phyloP scores from a whole-genome alignment of 1,140 invertebrate species.

The Xylocopa sonorina region DNA sequence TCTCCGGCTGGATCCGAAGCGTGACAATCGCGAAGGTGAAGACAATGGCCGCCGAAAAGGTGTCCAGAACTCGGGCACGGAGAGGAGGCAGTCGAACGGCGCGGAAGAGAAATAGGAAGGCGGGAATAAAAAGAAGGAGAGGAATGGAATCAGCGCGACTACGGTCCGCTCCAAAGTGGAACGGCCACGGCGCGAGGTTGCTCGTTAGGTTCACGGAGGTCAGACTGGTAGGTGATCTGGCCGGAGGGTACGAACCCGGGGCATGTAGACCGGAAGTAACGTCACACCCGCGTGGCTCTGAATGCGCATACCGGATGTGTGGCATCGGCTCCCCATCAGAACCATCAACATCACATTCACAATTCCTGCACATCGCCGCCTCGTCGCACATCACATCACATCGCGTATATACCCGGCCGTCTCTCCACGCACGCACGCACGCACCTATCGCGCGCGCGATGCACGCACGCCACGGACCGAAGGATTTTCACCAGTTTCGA shows the following conservation, averaged over 20 bases:
- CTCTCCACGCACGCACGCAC: background rate
- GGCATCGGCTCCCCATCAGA: conserved; percentile 82
- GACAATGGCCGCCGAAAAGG: too few species aligned
- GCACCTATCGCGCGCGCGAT: background rate
- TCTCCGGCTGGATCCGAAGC: too few species aligned
- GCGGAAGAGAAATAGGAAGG: background rate
- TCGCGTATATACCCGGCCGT: conserved; percentile 49
- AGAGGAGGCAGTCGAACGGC: background rate
- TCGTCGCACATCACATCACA: conserved; percentile 74
- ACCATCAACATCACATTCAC: conserved; percentile 80
- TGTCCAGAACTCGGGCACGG: too few species aligned
- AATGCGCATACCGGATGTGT: conserved; percentile 83
- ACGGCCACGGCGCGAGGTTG: conserved; percentile 52
- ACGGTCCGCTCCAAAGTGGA: conserved; percentile 36
- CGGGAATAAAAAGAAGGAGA: background rate
- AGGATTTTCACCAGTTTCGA: background rate
- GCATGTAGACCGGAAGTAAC: conserved; percentile 82
- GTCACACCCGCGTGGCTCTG: conserved; percentile 82
- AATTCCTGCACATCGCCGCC: conserved; percentile 75
- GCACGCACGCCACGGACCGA: background rate
- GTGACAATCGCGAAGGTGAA: too few species aligned
- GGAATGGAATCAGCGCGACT: background rate
- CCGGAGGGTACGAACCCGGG: conserved; percentile 74
- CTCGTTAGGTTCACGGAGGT: conserved; percentile 68
- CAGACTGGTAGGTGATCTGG: conserved; percentile 71